phyloP scores from a whole-genome alignment of 2,797 vertebrate species.

The Lagocephalus sceleratus region DNA sequence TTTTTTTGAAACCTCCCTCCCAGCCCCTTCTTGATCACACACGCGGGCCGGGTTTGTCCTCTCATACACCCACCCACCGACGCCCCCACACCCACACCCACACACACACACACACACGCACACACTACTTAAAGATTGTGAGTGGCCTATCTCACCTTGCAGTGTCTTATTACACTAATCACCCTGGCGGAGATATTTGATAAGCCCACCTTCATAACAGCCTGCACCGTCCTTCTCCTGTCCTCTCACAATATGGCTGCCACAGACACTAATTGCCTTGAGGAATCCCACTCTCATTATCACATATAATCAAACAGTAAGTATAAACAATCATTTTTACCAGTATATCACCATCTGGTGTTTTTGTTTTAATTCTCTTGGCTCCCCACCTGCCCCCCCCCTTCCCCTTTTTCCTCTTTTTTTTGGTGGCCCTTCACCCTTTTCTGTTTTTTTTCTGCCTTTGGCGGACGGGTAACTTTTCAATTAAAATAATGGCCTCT shows the following conservation, averaged over 20 bases:
- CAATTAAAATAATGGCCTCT: conserved; percentile 68
- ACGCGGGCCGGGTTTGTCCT: conserved; percentile 14
- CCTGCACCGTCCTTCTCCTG: conserved; percentile 64
- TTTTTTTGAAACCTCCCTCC: conserved; percentile 19
- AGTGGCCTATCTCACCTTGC: conserved; percentile 70
- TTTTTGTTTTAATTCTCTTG: conserved; percentile 60
- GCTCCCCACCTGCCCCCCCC: no score
- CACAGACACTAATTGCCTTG: conserved; percentile 71
- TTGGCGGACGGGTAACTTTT: conserved; percentile 59
- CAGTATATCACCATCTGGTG: conserved; percentile 73
- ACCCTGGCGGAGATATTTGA: conserved; percentile 68
- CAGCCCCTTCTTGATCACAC: conserved; percentile 4
- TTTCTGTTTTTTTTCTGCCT: conserved; percentile 50
- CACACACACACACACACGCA: conserved; percentile 14
- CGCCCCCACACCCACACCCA: conserved; percentile 9
- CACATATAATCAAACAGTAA: conserved; percentile 78
- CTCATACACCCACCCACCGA: conserved; percentile 2
- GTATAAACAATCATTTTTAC: conserved; percentile 75
- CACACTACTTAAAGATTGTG: conserved; percentile 42
- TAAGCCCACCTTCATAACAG: conserved; percentile 67
- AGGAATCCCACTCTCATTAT: conserved; percentile 76
- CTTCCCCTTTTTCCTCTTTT: conserved; percentile 1
- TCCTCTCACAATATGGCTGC: conserved; percentile 75
- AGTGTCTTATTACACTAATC: conserved; percentile 72
- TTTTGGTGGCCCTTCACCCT: conserved; percentile 10